phyloP scores from a whole-genome alignment of 2,113 vertebrate species.

The Aplodontia rufa region DNA sequence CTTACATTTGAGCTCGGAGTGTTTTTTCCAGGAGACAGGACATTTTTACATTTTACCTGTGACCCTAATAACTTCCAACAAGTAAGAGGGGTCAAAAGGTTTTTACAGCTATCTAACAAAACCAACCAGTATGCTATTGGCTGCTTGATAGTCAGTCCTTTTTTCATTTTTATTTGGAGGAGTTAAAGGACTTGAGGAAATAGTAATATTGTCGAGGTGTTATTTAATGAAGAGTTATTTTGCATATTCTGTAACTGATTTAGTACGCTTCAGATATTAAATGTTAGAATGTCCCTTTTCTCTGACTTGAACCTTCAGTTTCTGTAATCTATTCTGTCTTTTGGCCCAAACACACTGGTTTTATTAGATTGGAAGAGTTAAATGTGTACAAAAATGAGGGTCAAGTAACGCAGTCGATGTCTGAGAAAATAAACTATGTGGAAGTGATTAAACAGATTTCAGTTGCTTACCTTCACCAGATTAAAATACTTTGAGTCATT shows the following conservation, averaged over 20 bases:
- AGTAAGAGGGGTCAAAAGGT: neutral
- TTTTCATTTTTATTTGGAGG: slow-evolving; percentile 48
- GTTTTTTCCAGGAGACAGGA: neutral
- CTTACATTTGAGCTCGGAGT: neutral
- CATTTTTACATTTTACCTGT: neutral
- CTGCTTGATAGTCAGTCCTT: neutral
- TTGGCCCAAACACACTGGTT: neutral
- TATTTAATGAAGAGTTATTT: slow-evolving; percentile 13
- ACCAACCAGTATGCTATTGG: neutral
- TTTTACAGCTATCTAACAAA: neutral
- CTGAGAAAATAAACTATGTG: neutral
- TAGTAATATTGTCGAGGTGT: neutral
- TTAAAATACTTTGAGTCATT: slow-evolving; percentile 9
- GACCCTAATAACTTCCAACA: neutral
- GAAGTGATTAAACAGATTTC: neutral
- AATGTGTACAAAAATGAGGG: neutral
- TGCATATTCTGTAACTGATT: neutral
- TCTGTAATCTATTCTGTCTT: neutral
- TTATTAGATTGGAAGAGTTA: slow-evolving; percentile 13
- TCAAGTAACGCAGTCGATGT: neutral
- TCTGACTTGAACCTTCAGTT: neutral
- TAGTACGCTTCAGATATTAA: slow-evolving; percentile 20
- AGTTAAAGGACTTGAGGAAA: slow-evolving; percentile 29
- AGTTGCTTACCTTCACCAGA: neutral
- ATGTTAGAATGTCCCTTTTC: neutral